Base-by-base conservation (phyloP, 1,140 invertebrate species). In the Drosophila nigrodunni region DNA sequence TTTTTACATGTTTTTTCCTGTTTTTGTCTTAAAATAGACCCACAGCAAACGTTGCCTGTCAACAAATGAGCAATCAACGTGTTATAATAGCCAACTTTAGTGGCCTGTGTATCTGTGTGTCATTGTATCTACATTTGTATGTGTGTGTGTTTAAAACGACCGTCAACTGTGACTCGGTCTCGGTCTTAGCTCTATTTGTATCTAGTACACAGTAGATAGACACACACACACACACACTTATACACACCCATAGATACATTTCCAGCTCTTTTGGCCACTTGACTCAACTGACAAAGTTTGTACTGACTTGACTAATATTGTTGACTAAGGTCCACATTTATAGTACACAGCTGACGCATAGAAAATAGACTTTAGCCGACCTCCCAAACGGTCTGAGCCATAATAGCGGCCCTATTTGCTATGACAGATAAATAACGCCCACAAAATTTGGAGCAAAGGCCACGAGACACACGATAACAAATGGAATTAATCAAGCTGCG, bases 51-150 rank as follows among this genome's bases (percentile, higher is more conserved):
- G 82, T 85, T 85, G 81, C 77, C 81, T 85, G 81, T 85, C 77
- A 85, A 74, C 81, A 85, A 85, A 85, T 85, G 81, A 85, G 81
- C 81, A 85, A 85, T 80, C 81, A 77, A 77, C 73, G 66, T 76
- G 50, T 66, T 72, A 68, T 82, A 82, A 82, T 79, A 65, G 71
- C 80, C 70, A 82, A 82, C 76, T 83, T 82, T 78, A 78, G 80
- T 81, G 80, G 79, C 43, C 65, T 10, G 49, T 30, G 25, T 30
- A 30, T 30, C 25, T 30, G 25, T 30, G 6, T 30, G 25, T 30
- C 2, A 0, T 4, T 30, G 25, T 30, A 6, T 2, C 25, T 30
- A 30, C 15, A 15, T 15, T 15, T 25, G 25, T 30, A 4, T 30
- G 25, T 30, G 25, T 30, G 25, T 30, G 25, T 30, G 25, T 2